Percentiles rank a stretch among this genome's conserved stretches.
These are phyloP conservation scores for Drosophila subsilvestris DNA, from an alignment of 2,888 invertebrate species.

Conservation along the genomic window DNA sequence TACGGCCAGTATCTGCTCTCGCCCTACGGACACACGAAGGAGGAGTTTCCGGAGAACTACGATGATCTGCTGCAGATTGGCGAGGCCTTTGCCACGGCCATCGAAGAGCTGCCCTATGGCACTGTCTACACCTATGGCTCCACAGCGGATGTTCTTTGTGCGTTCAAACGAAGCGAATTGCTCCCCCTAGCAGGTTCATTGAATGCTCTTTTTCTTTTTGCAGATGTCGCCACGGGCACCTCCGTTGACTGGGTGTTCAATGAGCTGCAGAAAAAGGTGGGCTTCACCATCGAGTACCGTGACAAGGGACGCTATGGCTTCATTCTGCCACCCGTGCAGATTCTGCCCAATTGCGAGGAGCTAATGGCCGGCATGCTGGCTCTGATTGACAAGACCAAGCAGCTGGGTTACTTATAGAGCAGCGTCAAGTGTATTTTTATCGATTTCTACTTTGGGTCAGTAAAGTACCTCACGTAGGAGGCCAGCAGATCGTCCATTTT, in stretches of 20 bases:
- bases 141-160: constrained; percentile 86
- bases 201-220: constrained; percentile 5
- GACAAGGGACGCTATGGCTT: constrained; percentile 89
- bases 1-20: constrained; percentile 87
- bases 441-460: constrained; percentile 49
- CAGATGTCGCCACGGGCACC: constrained; percentile 84
- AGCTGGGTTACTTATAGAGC: constrained; percentile 84
- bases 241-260: constrained; percentile 86
- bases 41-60: constrained; percentile 84
- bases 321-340: constrained; percentile 87
- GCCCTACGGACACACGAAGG: constrained; percentile 86
- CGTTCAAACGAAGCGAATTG: too few relatives aligned
- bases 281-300: constrained; percentile 87
- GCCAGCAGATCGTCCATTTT: constrained; percentile 98
- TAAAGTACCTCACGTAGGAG: constrained; percentile 90
- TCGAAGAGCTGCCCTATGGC: constrained; percentile 84
- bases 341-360: constrained; percentile 87
- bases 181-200: too few relatives aligned
- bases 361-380: constrained; percentile 85
- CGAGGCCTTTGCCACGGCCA: constrained; percentile 85
- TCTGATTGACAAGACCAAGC: constrained; percentile 85
- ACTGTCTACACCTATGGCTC: constrained; percentile 86
- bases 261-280: constrained; percentile 84
- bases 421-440: not conserved
- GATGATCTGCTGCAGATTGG: constrained; percentile 84